Conservation (phyloP, 2,113 vertebrate species). For the Sorex araneus region DNA sequence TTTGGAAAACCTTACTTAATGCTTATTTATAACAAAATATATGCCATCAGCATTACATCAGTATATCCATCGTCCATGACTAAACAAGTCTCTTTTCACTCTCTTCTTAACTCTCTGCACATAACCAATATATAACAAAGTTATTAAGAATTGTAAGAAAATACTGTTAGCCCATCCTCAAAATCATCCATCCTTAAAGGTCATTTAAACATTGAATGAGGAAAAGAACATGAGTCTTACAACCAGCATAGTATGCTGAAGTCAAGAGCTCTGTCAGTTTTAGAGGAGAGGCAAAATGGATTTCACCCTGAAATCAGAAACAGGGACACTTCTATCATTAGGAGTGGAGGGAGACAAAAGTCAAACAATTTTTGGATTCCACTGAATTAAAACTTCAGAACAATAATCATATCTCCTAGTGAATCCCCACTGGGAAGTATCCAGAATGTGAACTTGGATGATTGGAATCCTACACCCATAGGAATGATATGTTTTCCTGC, state of each 20-base stretch:
- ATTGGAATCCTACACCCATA: conserved; percentile 60
- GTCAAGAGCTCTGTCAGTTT: not conserved
- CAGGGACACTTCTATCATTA: conserved; percentile 7
- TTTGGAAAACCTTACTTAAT: not conserved
- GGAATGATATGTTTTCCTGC: conserved; percentile 64
- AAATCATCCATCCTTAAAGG: conserved; percentile 72
- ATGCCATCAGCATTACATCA: not conserved
- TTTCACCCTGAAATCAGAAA: conserved; percentile 29
- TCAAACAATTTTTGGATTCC: conserved; percentile 42
- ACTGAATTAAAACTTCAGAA: conserved; percentile 54
- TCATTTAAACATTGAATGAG: conserved; percentile 71
- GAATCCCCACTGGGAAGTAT: conserved; percentile 42
- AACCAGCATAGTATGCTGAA: not conserved
- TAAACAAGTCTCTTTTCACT: not conserved
- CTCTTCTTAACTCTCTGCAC: conserved; percentile 4
- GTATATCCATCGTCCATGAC: not conserved
- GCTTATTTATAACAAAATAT: conserved; percentile 40
- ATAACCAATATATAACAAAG: conserved; percentile 53
- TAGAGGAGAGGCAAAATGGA: not conserved
- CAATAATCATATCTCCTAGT: conserved; percentile 47
- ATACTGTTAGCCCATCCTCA: conserved; percentile 61
- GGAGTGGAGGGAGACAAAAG: conserved; percentile 10
- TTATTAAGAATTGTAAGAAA: conserved; percentile 71
- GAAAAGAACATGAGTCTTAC: not conserved
- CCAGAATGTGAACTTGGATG: conserved; percentile 50